Evolutionary conservation across 37 sponge, comb jelly and placozoan genomes (phyloP).

Genomic region (Axinella damicornis): DNA sequence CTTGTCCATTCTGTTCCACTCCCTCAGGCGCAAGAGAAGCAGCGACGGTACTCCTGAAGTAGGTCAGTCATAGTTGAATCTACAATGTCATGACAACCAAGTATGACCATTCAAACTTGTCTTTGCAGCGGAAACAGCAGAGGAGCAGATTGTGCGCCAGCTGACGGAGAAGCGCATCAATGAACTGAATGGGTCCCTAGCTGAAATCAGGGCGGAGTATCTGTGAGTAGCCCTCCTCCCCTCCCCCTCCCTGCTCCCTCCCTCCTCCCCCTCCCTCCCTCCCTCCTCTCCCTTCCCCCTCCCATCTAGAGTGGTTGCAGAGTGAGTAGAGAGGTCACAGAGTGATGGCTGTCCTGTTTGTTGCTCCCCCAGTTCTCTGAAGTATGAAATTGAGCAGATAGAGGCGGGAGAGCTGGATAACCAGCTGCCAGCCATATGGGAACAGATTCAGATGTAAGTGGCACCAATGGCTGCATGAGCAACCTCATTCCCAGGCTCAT

Average conservation of each 20-base stretch:
- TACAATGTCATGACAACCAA: too few species aligned
- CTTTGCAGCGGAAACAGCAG: constrained; percentile 67
- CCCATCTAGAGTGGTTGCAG: too few species aligned
- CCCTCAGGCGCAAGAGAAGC: constrained; percentile 61
- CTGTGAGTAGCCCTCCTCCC: too few species aligned
- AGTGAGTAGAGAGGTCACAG: too few species aligned
- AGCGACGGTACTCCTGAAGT: constrained; percentile 35
- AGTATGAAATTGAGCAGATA: constrained; percentile 73
- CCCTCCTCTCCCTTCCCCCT: too few species aligned
- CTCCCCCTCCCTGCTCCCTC: too few species aligned
- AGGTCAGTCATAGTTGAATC: constrained; percentile 8
- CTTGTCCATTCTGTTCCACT: not conserved
- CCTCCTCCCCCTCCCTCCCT: too few species aligned
- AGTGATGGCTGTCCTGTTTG: too few species aligned
- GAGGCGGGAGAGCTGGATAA: constrained; percentile 71
- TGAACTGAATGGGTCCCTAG: constrained; percentile 62
- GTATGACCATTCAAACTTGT: not conserved
- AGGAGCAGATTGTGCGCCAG: constrained; percentile 86
- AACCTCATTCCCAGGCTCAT: too few species aligned
- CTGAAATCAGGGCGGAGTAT: constrained; percentile 63
- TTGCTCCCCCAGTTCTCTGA: constrained; percentile 46
- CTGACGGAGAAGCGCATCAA: constrained; percentile 83
- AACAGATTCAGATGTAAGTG: constrained; percentile 72
- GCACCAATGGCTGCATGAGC: too few species aligned
- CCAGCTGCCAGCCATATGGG: constrained; percentile 69